Conservation (phyloP, 2,888 invertebrate species). For the Trilocha varians region DNA sequence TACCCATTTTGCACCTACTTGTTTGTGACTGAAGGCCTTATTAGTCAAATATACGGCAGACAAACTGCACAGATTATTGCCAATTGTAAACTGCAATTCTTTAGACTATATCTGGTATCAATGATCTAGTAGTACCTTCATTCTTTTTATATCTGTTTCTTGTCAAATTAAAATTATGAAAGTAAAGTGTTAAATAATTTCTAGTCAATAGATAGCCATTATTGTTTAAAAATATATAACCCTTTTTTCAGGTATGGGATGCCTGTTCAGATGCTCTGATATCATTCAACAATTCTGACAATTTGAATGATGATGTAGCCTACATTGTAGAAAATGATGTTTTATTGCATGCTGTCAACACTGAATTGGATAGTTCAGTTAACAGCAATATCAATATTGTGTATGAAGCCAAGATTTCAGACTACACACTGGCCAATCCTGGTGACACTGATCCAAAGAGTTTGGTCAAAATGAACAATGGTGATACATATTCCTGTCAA, state of each 20-base stretch:
- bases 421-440: constrained; percentile 72
- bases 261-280: constrained; percentile 91
- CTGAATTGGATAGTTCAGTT: constrained; percentile 61
- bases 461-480: constrained; percentile 76
- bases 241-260: constrained; percentile 87
- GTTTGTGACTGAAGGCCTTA: too few species aligned
- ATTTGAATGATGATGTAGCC: constrained; percentile 83
- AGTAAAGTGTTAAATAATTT: too few species aligned
- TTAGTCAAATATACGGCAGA: too few species aligned
- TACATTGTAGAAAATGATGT: constrained; percentile 96
- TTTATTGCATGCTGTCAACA: constrained; percentile 81
- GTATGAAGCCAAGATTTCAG: constrained; percentile 79
- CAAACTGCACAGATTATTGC: too few species aligned
- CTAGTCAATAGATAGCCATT: background rate
- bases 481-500: constrained; percentile 76
- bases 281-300: constrained; percentile 83
- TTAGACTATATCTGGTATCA: too few species aligned
- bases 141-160: too few species aligned
- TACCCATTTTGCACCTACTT: too few species aligned
- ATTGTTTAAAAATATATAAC: constrained; percentile 6
- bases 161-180: too few species aligned
- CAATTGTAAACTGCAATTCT: too few species aligned
- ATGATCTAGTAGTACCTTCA: too few species aligned
- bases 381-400: constrained; percentile 76
- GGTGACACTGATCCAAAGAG: constrained; percentile 29